A percentile compares a stretch with the other conserved stretches of the same genome.
phyloP scores from a whole-genome alignment of 2,113 vertebrate genomes.

The Melospiza melodia region DNA sequence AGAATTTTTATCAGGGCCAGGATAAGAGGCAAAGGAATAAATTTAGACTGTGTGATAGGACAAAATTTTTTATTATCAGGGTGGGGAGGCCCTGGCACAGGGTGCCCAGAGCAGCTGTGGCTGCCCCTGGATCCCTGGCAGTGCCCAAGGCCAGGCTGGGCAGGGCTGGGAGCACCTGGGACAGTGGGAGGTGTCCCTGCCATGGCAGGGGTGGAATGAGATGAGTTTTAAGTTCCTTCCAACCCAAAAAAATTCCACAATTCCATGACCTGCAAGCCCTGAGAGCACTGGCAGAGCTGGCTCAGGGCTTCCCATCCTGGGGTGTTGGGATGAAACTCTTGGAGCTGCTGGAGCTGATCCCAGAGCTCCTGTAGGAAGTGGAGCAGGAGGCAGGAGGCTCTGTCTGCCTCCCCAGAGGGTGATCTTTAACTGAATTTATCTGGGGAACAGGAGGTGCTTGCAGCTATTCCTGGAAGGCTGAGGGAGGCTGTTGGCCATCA shows the following conservation, averaged over 20 bases:
- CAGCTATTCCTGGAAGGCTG: not conserved
- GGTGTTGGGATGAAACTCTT: not conserved
- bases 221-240: not conserved
- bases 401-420: not conserved
- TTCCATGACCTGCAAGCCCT: not conserved
- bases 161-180: not conserved
- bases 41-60: not conserved
- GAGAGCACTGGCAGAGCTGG: not conserved
- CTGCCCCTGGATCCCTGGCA: not conserved
- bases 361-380: not conserved
- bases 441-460: not conserved
- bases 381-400: not conserved
- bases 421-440: not conserved
- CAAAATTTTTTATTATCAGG: not conserved
- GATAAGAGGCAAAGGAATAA: not conserved
- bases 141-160: not conserved
- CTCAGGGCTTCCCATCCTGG: not conserved
- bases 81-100: not conserved
- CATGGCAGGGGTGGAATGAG: fast-evolving
- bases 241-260: not conserved
- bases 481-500: not conserved
- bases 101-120: not conserved
- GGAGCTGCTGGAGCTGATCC: not conserved
- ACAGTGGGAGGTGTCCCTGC: not conserved
- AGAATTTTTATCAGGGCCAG: not conserved